Percentiles rank a stretch among this genome's conserved stretches.
These are phyloP conservation scores for Scrobipalpa atriplicella DNA, from an alignment of 2,888 invertebrate species.

Conservation along the genomic window DNA sequence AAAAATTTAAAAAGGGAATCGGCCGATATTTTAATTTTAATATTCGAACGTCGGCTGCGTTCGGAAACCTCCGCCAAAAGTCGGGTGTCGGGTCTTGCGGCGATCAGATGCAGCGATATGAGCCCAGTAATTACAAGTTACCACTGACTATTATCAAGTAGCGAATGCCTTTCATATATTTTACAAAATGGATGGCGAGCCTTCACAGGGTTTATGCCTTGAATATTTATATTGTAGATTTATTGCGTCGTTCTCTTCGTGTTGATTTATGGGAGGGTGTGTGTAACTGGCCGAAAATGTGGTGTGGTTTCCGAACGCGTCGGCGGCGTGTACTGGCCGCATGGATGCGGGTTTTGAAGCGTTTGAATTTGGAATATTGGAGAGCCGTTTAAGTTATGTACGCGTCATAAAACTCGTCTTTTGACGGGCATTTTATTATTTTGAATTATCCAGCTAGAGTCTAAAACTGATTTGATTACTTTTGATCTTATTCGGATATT, in stretches of 20 bases:
- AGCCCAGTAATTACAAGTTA: slow-evolving; percentile 74
- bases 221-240: slow-evolving; percentile 81
- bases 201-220: slow-evolving; percentile 59
- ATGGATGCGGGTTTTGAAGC: slow-evolving; percentile 8
- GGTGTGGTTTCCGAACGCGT: slow-evolving; percentile 36
- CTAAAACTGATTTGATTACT: not conserved
- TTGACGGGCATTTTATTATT: slow-evolving; percentile 10
- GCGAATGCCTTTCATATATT: slow-evolving; percentile 78
- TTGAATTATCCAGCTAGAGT: slow-evolving; percentile 7
- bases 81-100: slow-evolving; percentile 59
- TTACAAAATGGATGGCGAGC: slow-evolving; percentile 76
- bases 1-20: slow-evolving; percentile 24
- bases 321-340: slow-evolving; percentile 16
- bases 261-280: slow-evolving; percentile 59
- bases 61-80: slow-evolving; percentile 58
- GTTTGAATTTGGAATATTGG: slow-evolving; percentile 30
- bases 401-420: not conserved
- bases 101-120: slow-evolving; percentile 68
- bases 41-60: slow-evolving; percentile 30
- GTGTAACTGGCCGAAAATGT: slow-evolving; percentile 38
- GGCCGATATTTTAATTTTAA: slow-evolving; percentile 29
- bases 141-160: slow-evolving; percentile 80
- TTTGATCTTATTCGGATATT: not conserved
- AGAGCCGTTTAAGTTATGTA: slow-evolving; percentile 20
- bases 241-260: slow-evolving; percentile 62